phyloP scores from a whole-genome alignment of 2,797 vertebrate genomes.

The Syndactyla subalaris region DNA sequence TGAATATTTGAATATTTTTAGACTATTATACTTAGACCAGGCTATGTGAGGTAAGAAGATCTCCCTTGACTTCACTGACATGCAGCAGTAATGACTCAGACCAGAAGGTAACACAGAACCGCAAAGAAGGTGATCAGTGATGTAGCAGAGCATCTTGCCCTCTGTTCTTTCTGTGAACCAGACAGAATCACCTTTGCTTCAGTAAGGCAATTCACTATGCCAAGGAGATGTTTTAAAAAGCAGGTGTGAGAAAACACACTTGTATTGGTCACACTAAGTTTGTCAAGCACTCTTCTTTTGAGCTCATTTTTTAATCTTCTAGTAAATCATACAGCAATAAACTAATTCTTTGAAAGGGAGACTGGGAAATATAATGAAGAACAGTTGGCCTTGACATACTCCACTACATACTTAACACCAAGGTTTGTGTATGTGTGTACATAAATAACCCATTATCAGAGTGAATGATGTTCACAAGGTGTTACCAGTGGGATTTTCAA shows the following conservation, averaged over 20 bases:
- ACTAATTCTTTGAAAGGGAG: neutral
- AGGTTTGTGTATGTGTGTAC: accelerated
- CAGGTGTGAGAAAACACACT: neutral
- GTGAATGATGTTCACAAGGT: neutral
- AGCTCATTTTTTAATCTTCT: neutral
- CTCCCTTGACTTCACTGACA: neutral
- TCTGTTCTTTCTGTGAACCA: neutral
- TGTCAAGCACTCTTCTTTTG: neutral
- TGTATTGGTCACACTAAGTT: neutral
- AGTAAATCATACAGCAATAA: neutral
- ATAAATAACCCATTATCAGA: neutral
- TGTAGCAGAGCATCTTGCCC: neutral
- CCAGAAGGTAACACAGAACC: neutral
- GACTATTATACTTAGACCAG: neutral
- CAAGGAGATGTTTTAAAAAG: neutral
- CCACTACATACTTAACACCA: accelerated
- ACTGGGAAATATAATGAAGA: neutral
- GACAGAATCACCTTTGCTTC: neutral
- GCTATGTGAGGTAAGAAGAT: neutral
- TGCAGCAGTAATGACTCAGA: neutral
- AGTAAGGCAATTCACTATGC: neutral
- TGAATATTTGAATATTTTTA: neutral
- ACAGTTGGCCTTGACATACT: neutral
- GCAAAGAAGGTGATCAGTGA: neutral
- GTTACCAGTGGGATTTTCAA: neutral